Base-by-base conservation (phyloP, 2,113 vertebrate genomes). In the Pholis gunnellus region DNA sequence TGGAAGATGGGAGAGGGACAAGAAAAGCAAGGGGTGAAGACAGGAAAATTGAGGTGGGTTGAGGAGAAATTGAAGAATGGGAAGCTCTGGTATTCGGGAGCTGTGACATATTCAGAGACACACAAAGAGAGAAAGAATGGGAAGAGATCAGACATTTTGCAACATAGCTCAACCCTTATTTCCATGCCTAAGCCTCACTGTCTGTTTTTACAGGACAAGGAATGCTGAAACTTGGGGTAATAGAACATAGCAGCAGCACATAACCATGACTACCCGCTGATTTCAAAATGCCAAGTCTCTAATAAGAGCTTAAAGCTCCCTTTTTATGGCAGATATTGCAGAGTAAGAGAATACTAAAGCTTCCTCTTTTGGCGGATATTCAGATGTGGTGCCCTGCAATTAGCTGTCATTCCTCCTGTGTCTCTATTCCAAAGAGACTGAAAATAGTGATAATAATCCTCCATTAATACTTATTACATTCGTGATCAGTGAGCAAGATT, bases 221-320 rank as follows among this genome's bases (percentile, higher is more conserved):
- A 27, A 75, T 67, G 78, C 72, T 72, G 72, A 84, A 85, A 88
- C 66, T 74, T 70, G 54, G 54, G 66, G 78, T 82, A 70, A 89
- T 89, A 77, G 56, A 91, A 85, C 75, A 81, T 80, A 84, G 86
- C 64, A 86, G 81, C 61, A 65, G 72, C 83, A 86, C 72, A 91
- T 83, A 87, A 83, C 77, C 79, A 81, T 74, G 57, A 63, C 84
- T 81, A 89, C 85, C 75, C 25, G 4, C 81, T 90, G 18, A 83
- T 91, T 88, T 90, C 83, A 91, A 89, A 89, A 90, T 91, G 84
- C 84, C 84, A 92, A 80, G 83, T 80, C 87, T 90, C 75, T 88
- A 80, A 89, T 85, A 89, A 81, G 80, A 88, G 73, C 67, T 78
- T 85, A 72, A 88, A 88, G 68, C 79, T 74, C 36, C 79, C 66